Base-by-base conservation (phyloP, 2,888 invertebrate genomes). In the Tipula vernalis region DNA sequence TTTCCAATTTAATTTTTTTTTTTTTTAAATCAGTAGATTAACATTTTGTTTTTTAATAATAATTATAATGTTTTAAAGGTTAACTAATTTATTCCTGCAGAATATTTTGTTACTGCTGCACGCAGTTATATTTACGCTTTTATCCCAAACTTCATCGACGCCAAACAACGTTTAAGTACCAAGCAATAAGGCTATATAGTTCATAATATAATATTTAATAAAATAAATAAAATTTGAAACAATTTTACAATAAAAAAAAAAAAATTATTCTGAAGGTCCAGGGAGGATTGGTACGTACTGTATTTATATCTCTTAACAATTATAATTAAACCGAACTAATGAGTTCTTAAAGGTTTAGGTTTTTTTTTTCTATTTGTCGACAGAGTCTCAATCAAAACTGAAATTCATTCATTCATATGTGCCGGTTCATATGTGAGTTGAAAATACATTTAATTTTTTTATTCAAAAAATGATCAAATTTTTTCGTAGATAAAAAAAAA, bases 201-300 rank as follows among this genome's bases (percentile, higher is more conserved):
- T 28, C 28, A 28, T 28, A 71, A 71, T 71, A 28, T 28, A 28
- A 28, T 71, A 28, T 10, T 71, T 12, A 18, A 71, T 28, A 71
- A 71, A 28, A 71, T 71, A 28, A 71, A 71, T 71, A 71, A 71
- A 71, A 71, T 28, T 28, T 28, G 28, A 71, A 71, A 2, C 5
- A 71, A 71, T 71, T 71, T 71, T 28, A 71, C 10, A 10, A 12
- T 28, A 71, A 71, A n/a, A 51, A 10, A 12, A 28, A 71, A 71
- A n/a, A 51, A 51, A 51, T n/a, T 51, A 71, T 28, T 71, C 71
- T 71, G 71, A 71, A 28, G 71, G 71, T 71, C 71, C 71, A 71
- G 71, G 71, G 71, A 71, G 71, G 71, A 71, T 71, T 71, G 71
- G 71, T 71, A 71, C 71, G 71, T 71, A 71, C 71, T 71, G 71